These are phyloP conservation scores for Antitype chi DNA, from an alignment of 2,888 invertebrate species.

Conservation along the genomic window DNA sequence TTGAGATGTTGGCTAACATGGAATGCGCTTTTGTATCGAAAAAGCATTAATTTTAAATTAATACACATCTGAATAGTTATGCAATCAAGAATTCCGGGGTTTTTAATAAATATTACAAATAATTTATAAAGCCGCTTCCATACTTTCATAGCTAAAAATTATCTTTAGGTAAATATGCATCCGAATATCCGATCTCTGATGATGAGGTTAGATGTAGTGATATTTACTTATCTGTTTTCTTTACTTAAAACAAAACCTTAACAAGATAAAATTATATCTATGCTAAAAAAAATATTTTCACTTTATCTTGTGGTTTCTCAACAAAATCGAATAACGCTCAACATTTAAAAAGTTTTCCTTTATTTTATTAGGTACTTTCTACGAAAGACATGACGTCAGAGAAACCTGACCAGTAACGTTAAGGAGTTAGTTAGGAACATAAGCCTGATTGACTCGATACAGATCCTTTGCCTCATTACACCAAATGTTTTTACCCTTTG, in stretches of 20 bases:
- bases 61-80: no score
- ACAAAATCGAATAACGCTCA: constrained; percentile 22
- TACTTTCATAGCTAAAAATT: no score
- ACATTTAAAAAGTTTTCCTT: constrained; percentile 23
- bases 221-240: neutral
- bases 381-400: constrained; percentile 12
- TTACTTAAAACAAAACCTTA: neutral
- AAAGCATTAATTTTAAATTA: no score
- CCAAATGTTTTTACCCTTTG: constrained; percentile 29
- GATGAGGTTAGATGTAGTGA: no score
- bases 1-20: no score
- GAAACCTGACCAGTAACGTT: constrained; percentile 12
- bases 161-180: no score
- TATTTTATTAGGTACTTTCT: constrained; percentile 24
- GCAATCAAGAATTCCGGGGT: no score
- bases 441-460: constrained; percentile 48
- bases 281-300: neutral
- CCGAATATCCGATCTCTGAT: no score
- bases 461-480: constrained; percentile 44
- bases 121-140: no score
- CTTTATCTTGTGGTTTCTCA: constrained; percentile 17
- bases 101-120: no score
- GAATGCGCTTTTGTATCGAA: no score
- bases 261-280: neutral
- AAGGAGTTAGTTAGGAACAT: constrained; percentile 32